Base-by-base conservation (phyloP, 1,140 invertebrate species). In the Drosophila micromelanica region DNA sequence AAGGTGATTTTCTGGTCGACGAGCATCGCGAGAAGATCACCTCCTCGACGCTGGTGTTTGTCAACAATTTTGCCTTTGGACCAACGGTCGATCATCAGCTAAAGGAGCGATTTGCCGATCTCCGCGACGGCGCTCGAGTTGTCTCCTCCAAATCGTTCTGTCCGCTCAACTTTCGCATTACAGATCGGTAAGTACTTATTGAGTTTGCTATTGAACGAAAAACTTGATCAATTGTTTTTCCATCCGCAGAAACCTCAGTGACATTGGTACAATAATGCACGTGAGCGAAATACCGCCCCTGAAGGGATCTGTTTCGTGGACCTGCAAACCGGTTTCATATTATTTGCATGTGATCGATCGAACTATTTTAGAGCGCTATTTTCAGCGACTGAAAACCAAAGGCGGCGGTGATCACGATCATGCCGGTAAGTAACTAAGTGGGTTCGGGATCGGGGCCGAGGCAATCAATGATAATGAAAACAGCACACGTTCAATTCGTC, bases 61-160 rank as follows among this genome's bases (percentile, higher is more conserved):
- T 99, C 4, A 99, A 99, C 93, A 99, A 99, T 94, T 99, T 98
- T 94, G 98, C 98, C 40, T 99, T 99, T 92, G 98, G 98, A 13
- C 98, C 98, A 35, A 96, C 95, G 64, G 98, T 99, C 12, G 98
- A 99, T 93, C 98, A 99, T 93, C 96, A 98, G 93, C 92, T 99
- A 56, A 99, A 99, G 93, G 96, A 98, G 92, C 94, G 97, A 80
- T 99, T 99, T 93, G 97, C 97, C 13, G 98, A 99, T 93, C 94
- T 99, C 77, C 97, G 97, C 85, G 98, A 99, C 93, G 97, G 97
- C 70, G 98, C 98, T 12, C 95, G 97, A 84, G 98, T 99, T 74
- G 98, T 99, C 15, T 99, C 98, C n/a, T 99, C 98, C 11, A 99
- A 99, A 93, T 98, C 98, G 70, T 99, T 99, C 93, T 99, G 98